These are phyloP conservation scores for Menura novaehollandiae DNA, from an alignment of 2,113 vertebrate genomes.

Conservation along the genomic window DNA sequence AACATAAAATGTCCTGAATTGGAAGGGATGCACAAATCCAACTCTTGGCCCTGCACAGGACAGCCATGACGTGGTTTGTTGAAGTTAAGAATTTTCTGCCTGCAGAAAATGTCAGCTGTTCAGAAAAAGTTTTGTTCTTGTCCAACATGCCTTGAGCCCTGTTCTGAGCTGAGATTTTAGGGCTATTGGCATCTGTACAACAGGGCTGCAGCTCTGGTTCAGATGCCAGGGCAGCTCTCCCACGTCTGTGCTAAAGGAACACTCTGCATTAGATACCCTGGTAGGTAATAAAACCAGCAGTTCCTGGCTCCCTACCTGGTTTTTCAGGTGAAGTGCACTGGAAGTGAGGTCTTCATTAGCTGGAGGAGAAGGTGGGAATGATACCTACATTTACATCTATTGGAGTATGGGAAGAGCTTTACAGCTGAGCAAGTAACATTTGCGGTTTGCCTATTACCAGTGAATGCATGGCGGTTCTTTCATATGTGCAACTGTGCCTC, in stretches of 20 bases:
- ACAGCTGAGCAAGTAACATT: neutral
- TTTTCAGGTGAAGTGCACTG: neutral
- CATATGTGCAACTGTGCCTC: neutral
- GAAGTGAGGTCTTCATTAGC: neutral
- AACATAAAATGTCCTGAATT: neutral
- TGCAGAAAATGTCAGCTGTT: neutral
- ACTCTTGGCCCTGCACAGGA: neutral
- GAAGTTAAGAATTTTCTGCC: neutral
- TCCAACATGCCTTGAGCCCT: neutral
- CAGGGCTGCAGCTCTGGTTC: neutral
- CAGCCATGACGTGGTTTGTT: neutral
- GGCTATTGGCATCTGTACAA: neutral
- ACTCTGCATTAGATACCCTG: neutral
- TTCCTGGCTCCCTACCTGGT: neutral
- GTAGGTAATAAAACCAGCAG: neutral
- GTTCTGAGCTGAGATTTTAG: neutral
- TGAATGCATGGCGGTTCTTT: neutral
- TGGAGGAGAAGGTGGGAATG: neutral
- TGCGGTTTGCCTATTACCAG: neutral
- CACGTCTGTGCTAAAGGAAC: neutral
- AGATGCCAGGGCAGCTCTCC: neutral
- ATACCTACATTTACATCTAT: neutral
- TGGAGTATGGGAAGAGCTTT: neutral
- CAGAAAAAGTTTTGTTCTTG: neutral
- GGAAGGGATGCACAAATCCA: neutral